Percentiles rank a stretch among this genome's conserved stretches.
Conservation (phyloP, 2,797 vertebrate species). For the Scarus forsteni region DNA sequence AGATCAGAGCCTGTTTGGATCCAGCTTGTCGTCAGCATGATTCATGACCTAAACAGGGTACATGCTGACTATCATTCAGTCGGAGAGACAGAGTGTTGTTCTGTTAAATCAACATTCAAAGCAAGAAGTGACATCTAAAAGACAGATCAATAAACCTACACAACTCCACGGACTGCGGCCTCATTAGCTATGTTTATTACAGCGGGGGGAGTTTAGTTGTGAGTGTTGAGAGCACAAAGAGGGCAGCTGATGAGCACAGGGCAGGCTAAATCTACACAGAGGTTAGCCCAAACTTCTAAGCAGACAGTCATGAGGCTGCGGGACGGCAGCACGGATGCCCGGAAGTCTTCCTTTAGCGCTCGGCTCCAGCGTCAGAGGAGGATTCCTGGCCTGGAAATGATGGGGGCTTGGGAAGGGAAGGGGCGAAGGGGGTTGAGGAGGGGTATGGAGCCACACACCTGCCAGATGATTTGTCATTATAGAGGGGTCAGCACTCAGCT, state of each 20-base stretch:
- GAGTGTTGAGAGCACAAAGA: slow-evolving; percentile 35
- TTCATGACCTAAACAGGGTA: slow-evolving; percentile 22
- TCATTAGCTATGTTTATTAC: slow-evolving; percentile 65
- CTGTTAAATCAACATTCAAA: slow-evolving; percentile 11
- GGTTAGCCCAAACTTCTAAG: slow-evolving; percentile 35
- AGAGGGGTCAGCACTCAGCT: slow-evolving; percentile 88
- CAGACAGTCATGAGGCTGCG: slow-evolving; percentile 55
- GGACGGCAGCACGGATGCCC: slow-evolving; percentile 58
- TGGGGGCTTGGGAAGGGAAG: slow-evolving; percentile 34
- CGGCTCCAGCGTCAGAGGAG: slow-evolving; percentile 70
- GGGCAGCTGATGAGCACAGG: slow-evolving; percentile 38
- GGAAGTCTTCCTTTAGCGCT: slow-evolving; percentile 86
- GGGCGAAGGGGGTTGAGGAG: slow-evolving; percentile 12
- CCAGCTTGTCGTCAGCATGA: slow-evolving; percentile 39
- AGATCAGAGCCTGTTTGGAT: slow-evolving; percentile 46
- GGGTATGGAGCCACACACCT: slow-evolving; percentile 84
- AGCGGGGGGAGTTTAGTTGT: slow-evolving; percentile 24
- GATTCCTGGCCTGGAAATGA: slow-evolving; percentile 73
- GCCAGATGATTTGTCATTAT: slow-evolving; percentile 90
- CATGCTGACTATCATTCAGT: slow-evolving; percentile 40
- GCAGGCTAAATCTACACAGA: slow-evolving; percentile 40
- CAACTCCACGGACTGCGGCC: slow-evolving; percentile 48
- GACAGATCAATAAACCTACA: slow-evolving; percentile 54
- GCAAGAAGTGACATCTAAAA: slow-evolving; percentile 27
- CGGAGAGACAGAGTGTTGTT: slow-evolving; percentile 29